Evolutionary conservation across 2,797 vertebrate species (phyloP).

Genomic region (Mergus octosetaceus): DNA sequence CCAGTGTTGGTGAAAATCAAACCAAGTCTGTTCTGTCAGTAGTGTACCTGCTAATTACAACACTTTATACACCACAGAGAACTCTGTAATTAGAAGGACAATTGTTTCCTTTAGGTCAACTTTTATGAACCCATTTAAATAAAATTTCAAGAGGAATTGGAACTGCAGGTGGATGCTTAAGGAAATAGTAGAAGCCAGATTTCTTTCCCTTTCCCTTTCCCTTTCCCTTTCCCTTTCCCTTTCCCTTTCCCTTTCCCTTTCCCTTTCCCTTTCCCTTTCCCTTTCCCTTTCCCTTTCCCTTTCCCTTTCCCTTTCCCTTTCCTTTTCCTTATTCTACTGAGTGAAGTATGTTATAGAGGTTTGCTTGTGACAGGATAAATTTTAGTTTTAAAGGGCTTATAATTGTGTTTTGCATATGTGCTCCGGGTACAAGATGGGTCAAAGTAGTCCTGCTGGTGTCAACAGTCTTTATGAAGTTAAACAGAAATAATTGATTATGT

Average conservation of each 20-base stretch:
- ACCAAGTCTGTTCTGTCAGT: not conserved
- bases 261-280: not conserved
- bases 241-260: no score
- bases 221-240: not conserved
- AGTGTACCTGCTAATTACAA: not conserved
- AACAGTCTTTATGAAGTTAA: not conserved
- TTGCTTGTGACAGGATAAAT: not conserved
- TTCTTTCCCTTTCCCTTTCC: not conserved
- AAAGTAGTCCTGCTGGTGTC: not conserved
- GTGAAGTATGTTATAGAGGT: not conserved
- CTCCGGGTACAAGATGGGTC: not conserved
- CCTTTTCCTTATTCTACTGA: not conserved
- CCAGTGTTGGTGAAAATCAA: not conserved
- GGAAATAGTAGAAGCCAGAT: not conserved
- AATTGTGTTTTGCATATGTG: not conserved
- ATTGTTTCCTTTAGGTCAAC: not conserved
- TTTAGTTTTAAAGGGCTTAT: not conserved
- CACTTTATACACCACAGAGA: not conserved
- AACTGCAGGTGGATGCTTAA: not conserved
- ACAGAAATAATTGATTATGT: not conserved
- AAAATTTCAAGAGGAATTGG: not conserved
- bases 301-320: not conserved
- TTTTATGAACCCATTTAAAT: slow-evolving; percentile 37
- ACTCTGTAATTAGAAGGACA: not conserved
- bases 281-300: not conserved